These are phyloP conservation scores for Cheilosia impressa DNA, from an alignment of 2,888 invertebrate genomes.

Conservation along the genomic window DNA sequence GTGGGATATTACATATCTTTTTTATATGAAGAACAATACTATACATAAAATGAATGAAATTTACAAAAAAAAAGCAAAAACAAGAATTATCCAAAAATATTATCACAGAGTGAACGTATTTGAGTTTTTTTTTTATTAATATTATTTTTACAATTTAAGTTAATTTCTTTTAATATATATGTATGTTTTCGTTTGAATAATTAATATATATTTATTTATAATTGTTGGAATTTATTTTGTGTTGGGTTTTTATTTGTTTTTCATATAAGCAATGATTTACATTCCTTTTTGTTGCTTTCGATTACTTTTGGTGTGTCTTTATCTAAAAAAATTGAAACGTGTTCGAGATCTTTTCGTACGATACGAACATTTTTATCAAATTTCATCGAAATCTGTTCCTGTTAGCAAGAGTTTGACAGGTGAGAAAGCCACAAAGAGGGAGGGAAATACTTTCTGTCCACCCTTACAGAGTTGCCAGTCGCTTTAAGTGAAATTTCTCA, in stretches of 20 bases:
- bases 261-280: constrained; percentile 17
- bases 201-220: constrained; percentile 74
- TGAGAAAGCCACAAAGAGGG: no score
- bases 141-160: constrained; percentile 57
- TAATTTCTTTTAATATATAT: constrained; percentile 57
- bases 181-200: constrained; percentile 73
- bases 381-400: no score
- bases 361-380: no score
- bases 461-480: no score
- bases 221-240: constrained; percentile 75
- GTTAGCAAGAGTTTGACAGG: no score
- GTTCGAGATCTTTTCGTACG: no score
- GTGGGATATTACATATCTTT: constrained; percentile 71
- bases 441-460: no score
- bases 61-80: constrained; percentile 25
- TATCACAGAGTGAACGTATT: constrained; percentile 70
- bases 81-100: constrained; percentile 68
- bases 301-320: constrained; percentile 25
- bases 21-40: constrained; percentile 63
- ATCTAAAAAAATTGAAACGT: no score
- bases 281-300: background rate
- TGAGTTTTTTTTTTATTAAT: constrained; percentile 44
- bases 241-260: constrained; percentile 73
- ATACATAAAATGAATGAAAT: constrained; percentile 51
- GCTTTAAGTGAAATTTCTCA: no score